Evolutionary conservation across 2,113 vertebrate genomes (phyloP).

Genomic region (Podarcis raffonei): DNA sequence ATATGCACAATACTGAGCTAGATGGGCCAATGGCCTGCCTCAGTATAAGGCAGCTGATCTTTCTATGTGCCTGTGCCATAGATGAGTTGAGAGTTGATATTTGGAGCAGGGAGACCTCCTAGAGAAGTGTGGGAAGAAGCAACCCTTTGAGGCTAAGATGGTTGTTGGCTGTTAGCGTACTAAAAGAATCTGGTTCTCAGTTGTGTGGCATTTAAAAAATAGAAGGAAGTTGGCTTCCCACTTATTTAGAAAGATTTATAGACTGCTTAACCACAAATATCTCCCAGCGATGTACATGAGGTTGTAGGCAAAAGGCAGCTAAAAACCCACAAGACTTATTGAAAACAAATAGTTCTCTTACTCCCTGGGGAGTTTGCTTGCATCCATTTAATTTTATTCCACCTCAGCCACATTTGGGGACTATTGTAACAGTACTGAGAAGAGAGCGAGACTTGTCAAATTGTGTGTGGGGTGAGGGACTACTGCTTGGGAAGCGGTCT

Average conservation of each 20-base stretch:
- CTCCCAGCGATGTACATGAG: too few relatives aligned
- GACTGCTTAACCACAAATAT: too few relatives aligned
- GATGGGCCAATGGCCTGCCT: not conserved
- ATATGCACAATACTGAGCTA: too few relatives aligned
- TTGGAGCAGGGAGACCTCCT: too few relatives aligned
- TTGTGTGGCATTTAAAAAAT: not conserved
- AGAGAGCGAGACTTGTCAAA: constrained; percentile 43
- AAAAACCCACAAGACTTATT: too few relatives aligned
- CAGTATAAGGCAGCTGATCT: not conserved
- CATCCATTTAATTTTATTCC: not conserved
- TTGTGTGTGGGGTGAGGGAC: not conserved
- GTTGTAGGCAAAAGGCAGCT: too few relatives aligned
- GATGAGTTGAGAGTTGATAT: too few relatives aligned
- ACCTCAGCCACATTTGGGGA: constrained; percentile 37
- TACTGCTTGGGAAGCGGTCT: not conserved
- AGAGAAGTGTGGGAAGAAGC: not conserved
- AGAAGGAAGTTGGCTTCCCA: not conserved
- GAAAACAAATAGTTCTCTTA: not conserved
- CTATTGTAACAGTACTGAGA: constrained; percentile 27
- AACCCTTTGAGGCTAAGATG: too few relatives aligned
- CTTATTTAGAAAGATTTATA: too few relatives aligned
- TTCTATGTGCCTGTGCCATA: too few relatives aligned
- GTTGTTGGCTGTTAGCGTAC: not conserved
- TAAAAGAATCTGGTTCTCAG: not conserved
- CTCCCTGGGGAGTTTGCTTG: not conserved